Conservation (phyloP, 2,888 invertebrate genomes). For the Hoplodrina blanda region DNA sequence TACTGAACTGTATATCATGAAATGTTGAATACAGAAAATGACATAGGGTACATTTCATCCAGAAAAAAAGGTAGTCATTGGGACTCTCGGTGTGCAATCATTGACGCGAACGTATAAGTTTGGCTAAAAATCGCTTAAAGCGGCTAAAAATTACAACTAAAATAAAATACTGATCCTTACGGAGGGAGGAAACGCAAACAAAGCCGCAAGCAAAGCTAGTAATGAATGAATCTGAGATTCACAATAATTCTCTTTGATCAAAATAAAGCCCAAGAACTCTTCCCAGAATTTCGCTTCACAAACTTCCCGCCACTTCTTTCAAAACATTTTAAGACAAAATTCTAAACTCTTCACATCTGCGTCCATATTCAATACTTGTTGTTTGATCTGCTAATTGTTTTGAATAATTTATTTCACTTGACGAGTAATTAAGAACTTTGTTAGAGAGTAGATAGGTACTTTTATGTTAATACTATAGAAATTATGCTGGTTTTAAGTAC, state of each 20-base stretch:
- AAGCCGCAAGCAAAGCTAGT: background rate
- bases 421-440: constrained; percentile 83
- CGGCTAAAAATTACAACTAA: too few species aligned
- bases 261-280: constrained; percentile 19
- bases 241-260: constrained; percentile 35
- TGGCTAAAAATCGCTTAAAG: too few species aligned
- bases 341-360: constrained; percentile 59
- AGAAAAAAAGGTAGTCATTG: too few species aligned
- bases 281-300: constrained; percentile 21
- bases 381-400: constrained; percentile 81
- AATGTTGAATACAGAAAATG: too few species aligned
- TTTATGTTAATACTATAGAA: constrained; percentile 78
- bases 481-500: constrained; percentile 77
- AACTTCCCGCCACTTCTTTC: constrained; percentile 32
- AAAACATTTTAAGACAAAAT: constrained; percentile 37
- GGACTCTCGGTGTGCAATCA: too few species aligned
- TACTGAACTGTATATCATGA: too few species aligned
- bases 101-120: too few species aligned
- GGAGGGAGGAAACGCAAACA: too few species aligned
- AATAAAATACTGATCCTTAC: too few species aligned
- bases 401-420: constrained; percentile 84
- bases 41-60: too few species aligned
- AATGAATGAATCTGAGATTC: constrained; percentile 10
- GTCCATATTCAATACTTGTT: constrained; percentile 69
- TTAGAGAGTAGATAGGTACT: constrained; percentile 73